These are phyloP conservation scores for Euwallacea similis DNA, from an alignment of 1,140 invertebrate species.

Conservation along the genomic window DNA sequence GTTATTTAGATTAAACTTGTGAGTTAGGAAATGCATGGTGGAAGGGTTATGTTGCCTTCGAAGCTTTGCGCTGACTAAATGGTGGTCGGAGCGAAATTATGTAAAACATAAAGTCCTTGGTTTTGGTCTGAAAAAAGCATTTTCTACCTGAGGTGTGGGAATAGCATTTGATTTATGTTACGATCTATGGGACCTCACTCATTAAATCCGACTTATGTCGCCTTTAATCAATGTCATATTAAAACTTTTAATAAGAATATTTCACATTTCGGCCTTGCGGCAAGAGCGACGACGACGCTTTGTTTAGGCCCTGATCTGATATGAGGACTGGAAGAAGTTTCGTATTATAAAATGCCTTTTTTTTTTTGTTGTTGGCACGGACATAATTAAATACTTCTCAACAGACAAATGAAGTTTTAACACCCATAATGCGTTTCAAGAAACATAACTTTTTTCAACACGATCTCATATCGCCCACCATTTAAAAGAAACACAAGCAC, in stretches of 20 bases:
- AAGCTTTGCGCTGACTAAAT: neutral
- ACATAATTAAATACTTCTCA: neutral
- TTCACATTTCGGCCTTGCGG: neutral
- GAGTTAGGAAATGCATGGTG: neutral
- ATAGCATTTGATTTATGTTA: constrained; percentile 42
- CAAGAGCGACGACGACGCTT: no score
- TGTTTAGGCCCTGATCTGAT: no score
- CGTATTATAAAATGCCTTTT: no score
- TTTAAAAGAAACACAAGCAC: neutral
- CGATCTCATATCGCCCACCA: neutral
- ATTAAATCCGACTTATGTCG: constrained; percentile 44
- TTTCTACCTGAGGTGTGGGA: constrained; percentile 39
- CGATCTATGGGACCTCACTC: constrained; percentile 37
- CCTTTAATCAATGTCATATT: constrained; percentile 47
- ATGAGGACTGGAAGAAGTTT: no score
- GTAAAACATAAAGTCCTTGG: no score
- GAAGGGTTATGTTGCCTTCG: neutral
- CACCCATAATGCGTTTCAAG: neutral
- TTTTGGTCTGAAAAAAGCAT: neutral
- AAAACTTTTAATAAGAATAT: constrained; percentile 35
- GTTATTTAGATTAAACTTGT: constrained; percentile 35
- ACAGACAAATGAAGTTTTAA: neutral
- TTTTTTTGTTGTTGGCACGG: no score
- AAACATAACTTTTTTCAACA: neutral
- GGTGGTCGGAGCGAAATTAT: neutral